Evolutionary conservation across 2,888 invertebrate species (phyloP).

Genomic region (Clanis bilineata): DNA sequence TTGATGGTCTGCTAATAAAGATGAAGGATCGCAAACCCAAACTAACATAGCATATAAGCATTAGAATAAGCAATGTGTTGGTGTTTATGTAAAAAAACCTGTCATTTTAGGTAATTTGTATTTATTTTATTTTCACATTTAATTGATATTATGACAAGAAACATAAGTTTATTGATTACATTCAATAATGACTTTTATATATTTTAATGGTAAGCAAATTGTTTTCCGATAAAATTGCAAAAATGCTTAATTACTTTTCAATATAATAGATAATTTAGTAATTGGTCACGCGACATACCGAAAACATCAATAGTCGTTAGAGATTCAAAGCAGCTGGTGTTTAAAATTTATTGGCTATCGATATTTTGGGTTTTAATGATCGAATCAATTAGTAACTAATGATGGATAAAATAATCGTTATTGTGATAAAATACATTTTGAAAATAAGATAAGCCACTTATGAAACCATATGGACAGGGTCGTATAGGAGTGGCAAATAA

Average conservation of each 20-base stretch:
- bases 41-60: no score
- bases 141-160: no score
- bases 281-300: background rate
- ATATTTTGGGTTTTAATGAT: constrained; percentile 44
- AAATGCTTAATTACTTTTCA: background rate
- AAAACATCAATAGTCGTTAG: constrained; percentile 7
- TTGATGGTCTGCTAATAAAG: background rate
- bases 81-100: no score
- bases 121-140: no score
- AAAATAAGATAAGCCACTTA: constrained; percentile 22
- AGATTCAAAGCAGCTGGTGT: constrained; percentile 32
- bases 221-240: background rate
- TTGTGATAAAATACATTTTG: constrained; percentile 47
- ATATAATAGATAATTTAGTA: constrained; percentile 16
- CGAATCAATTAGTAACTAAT: constrained; percentile 48
- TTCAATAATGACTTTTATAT: background rate
- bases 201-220: background rate
- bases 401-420: constrained; percentile 37
- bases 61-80: no score
- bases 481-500: background rate
- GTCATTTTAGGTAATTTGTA: no score
- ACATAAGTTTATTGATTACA: background rate
- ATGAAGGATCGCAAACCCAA: background rate
- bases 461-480: constrained; percentile 7
- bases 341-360: constrained; percentile 36